Conservation (phyloP, 2,113 vertebrate species). For the Rafetus swinhoei region DNA sequence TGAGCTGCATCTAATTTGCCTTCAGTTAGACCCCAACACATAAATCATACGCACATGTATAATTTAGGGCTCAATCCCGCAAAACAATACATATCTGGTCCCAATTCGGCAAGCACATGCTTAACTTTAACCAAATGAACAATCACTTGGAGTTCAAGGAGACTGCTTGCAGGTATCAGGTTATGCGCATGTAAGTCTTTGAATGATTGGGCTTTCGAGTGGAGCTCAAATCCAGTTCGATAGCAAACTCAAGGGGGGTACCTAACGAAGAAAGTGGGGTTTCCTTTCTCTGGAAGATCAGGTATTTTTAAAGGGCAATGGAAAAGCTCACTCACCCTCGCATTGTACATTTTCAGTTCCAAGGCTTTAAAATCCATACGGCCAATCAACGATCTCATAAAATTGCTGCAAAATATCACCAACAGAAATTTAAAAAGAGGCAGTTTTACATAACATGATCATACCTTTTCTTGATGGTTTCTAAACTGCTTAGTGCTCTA, state of each 20-base stretch:
- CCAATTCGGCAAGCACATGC: background rate
- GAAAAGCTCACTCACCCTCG: constrained; percentile 69
- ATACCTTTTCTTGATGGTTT: background rate
- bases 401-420: constrained; percentile 63
- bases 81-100: background rate
- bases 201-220: background rate
- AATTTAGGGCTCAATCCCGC: background rate
- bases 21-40: accelerated
- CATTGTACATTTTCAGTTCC: constrained; percentile 77
- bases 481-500: background rate
- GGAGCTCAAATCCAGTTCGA: background rate
- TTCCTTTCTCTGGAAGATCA: background rate
- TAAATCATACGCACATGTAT: background rate
- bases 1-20: background rate
- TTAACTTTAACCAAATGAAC: background rate
- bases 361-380: constrained; percentile 75
- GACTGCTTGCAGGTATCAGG: background rate
- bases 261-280: background rate
- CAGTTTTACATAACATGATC: background rate
- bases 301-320: background rate
- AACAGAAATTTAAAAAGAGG: background rate
- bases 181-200: background rate
- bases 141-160: background rate
- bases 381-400: constrained; percentile 77
- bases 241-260: background rate